Conservation (phyloP, 1,140 invertebrate species). For the Sitodiplosis mosellana region DNA sequence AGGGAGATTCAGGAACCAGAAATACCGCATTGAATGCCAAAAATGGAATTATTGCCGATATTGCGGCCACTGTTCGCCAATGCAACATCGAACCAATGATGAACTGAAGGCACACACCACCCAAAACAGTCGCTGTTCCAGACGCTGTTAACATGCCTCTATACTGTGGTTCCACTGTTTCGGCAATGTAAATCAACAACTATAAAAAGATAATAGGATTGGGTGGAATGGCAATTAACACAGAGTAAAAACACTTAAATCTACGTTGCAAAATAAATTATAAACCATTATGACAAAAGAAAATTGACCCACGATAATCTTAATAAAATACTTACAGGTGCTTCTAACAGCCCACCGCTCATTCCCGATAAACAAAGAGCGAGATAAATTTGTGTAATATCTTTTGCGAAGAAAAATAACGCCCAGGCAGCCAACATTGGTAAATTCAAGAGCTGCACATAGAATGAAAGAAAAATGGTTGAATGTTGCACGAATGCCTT, state of each 20-base stretch:
- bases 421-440: slow-evolving; percentile 55
- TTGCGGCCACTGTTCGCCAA: slow-evolving; percentile 47
- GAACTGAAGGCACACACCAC: slow-evolving; percentile 49
- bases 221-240: no score
- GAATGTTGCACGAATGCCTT: background rate
- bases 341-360: slow-evolving; percentile 53
- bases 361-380: slow-evolving; percentile 49
- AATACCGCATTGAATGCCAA: slow-evolving; percentile 40
- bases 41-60: slow-evolving; percentile 45
- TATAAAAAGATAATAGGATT: no score
- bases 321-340: slow-evolving; percentile 36
- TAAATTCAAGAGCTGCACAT: slow-evolving; percentile 34
- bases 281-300: no score
- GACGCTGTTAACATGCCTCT: slow-evolving; percentile 55
- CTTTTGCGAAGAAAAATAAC: slow-evolving; percentile 40
- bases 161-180: slow-evolving; percentile 51
- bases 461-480: background rate
- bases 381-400: slow-evolving; percentile 38
- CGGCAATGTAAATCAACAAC: no score
- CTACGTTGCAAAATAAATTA: no score
- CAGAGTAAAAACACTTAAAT: no score
- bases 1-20: slow-evolving; percentile 56
- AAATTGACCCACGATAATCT: no score
- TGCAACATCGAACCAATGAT: slow-evolving; percentile 43
- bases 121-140: slow-evolving; percentile 48